A percentile compares a stretch with the other conserved stretches of the same genome.
These are phyloP conservation scores for Fragum fragum DNA, from an alignment of 2,888 invertebrate genomes.

Conservation along the genomic window DNA sequence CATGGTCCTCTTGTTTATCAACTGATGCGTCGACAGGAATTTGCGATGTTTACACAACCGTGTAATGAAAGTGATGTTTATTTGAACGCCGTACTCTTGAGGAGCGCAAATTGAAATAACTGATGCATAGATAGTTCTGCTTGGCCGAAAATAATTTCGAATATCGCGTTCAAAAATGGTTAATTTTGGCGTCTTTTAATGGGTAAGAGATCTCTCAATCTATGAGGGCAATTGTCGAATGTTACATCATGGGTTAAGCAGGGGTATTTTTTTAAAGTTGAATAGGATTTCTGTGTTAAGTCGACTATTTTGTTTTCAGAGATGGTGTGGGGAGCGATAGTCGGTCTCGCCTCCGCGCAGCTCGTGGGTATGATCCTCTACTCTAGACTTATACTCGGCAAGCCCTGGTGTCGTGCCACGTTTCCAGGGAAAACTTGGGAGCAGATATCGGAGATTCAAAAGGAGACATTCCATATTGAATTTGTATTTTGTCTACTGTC, in stretches of 20 bases:
- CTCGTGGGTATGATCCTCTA: slow-evolving; percentile 72
- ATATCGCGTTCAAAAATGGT: background rate
- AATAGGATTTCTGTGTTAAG: too few relatives aligned
- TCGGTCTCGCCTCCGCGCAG: slow-evolving; percentile 64
- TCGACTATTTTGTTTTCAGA: background rate
- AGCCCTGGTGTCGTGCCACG: slow-evolving; percentile 69
- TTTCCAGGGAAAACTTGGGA: slow-evolving; percentile 69
- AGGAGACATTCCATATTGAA: slow-evolving; percentile 56
- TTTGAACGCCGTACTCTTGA: too few relatives aligned
- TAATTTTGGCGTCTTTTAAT: too few relatives aligned
- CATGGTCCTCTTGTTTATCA: too few relatives aligned
- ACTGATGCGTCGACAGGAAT: too few relatives aligned
- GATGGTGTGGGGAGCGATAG: slow-evolving; percentile 74
- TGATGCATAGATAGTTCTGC: background rate
- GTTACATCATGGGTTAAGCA: too few relatives aligned
- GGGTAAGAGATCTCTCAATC: too few relatives aligned
- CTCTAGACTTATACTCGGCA: slow-evolving; percentile 67
- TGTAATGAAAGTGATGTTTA: too few relatives aligned
- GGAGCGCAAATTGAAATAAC: too few relatives aligned
- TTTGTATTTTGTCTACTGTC: slow-evolving; percentile 64
- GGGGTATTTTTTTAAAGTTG: too few relatives aligned
- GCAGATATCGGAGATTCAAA: slow-evolving; percentile 59
- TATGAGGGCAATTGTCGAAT: too few relatives aligned
- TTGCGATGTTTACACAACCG: too few relatives aligned
- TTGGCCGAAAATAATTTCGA: background rate